Conservation (phyloP, 1,140 invertebrate genomes). For the Mylabris phalerata region DNA sequence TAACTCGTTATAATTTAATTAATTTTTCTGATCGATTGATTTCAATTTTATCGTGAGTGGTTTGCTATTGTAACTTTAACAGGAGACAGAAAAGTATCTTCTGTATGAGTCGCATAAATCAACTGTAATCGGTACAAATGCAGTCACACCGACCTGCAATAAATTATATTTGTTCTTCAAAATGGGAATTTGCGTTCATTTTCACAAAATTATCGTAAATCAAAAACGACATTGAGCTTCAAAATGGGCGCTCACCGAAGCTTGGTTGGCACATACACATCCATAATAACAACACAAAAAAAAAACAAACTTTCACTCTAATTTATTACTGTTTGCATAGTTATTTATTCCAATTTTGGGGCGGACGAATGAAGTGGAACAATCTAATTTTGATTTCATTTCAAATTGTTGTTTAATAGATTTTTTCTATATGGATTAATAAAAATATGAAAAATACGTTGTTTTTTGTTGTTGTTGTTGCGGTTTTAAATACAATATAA, state of each 20-base stretch:
- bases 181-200: conserved; percentile 42
- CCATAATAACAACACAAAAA: too few species aligned
- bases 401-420: not conserved
- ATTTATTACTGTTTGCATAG: conserved; percentile 35
- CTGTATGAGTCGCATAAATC: conserved; percentile 37
- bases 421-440: conserved; percentile 8
- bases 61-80: too few species aligned
- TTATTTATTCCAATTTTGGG: conserved; percentile 26
- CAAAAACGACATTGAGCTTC: conserved; percentile 40
- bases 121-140: conserved; percentile 41
- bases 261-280: too few species aligned
- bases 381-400: conserved; percentile 1
- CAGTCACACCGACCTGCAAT: conserved; percentile 37
- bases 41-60: too few species aligned
- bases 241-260: conserved; percentile 23
- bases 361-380: not conserved
- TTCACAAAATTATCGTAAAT: conserved; percentile 44
- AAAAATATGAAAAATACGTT: conserved; percentile 17
- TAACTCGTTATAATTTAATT: too few species aligned
- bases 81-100: conserved; percentile 36
- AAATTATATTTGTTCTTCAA: conserved; percentile 42
- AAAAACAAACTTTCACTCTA: conserved; percentile 25
- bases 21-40: too few species aligned
- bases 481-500: not conserved
- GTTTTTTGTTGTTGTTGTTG: conserved; percentile 13